These are phyloP conservation scores for Serrognathus titanus DNA, from an alignment of 2,888 invertebrate species.

Conservation along the genomic window DNA sequence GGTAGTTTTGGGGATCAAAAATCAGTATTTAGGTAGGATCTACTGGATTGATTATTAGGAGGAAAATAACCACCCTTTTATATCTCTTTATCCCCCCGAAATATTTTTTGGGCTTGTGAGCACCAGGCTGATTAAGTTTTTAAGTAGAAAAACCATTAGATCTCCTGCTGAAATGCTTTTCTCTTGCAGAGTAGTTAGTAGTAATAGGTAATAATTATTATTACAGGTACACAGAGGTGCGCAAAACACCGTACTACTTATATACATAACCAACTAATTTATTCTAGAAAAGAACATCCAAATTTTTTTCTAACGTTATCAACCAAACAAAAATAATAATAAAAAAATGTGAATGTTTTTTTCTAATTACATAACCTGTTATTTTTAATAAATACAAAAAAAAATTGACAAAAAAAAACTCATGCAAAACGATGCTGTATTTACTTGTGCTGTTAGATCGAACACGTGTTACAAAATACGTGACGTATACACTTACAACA, in stretches of 20 bases:
- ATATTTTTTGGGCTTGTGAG: constrained; percentile 9
- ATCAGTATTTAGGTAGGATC: too few species aligned
- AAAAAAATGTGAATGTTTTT: background rate
- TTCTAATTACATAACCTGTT: background rate
- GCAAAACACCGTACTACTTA: background rate
- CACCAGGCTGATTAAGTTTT: constrained; percentile 27
- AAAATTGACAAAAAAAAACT: constrained; percentile 3
- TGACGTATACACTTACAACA: constrained; percentile 1
- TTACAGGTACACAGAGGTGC: background rate
- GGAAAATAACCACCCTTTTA: too few species aligned
- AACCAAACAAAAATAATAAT: background rate
- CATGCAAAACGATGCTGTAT: constrained; percentile 28
- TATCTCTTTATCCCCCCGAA: too few species aligned
- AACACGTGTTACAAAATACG: constrained; percentile 9
- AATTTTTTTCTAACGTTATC: too few species aligned
- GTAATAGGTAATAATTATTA: constrained; percentile 11
- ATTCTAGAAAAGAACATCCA: too few species aligned
- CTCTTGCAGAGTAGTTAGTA: constrained; percentile 28
- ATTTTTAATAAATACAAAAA: background rate
- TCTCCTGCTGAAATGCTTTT: constrained; percentile 26
- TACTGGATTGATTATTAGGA: too few species aligned
- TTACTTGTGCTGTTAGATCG: constrained; percentile 13
- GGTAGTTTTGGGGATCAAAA: too few species aligned
- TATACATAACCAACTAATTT: background rate
- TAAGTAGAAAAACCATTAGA: constrained; percentile 22